Conservation (phyloP, 1,140 invertebrate species). For the Lerema accius region DNA sequence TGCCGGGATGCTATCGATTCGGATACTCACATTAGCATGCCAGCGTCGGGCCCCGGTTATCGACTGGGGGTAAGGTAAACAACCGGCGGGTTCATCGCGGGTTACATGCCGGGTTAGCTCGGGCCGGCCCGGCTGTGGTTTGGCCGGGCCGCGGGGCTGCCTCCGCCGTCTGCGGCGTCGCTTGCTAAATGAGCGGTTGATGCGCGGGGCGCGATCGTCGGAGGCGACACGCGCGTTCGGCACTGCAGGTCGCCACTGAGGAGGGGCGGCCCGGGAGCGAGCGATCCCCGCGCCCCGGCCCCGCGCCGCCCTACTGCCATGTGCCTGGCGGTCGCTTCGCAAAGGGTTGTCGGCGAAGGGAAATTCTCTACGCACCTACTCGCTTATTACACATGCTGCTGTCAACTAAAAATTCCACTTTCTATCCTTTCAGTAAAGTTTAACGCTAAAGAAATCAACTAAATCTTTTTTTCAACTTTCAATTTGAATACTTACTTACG, state of each 20-base stretch:
- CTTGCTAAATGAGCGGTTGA: constrained; percentile 70
- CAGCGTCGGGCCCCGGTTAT: constrained; percentile 72
- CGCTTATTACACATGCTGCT: neutral
- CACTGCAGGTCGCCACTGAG: constrained; percentile 79
- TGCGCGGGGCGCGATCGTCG: constrained; percentile 72
- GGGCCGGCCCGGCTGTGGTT: constrained; percentile 66
- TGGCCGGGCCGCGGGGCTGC: constrained; percentile 64
- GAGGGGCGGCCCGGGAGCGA: constrained; percentile 74
- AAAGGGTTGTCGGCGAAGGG: constrained; percentile 73
- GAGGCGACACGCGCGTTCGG: constrained; percentile 77
- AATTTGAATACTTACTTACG: neutral
- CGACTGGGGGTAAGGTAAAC: constrained; percentile 77
- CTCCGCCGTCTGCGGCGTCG: constrained; percentile 71
- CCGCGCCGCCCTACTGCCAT: constrained; percentile 61
- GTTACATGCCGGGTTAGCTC: constrained; percentile 65
- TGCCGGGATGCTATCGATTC: constrained; percentile 49
- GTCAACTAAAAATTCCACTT: neutral
- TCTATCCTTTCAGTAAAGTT: neutral
- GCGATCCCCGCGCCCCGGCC: constrained; percentile 46
- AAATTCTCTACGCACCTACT: constrained; percentile 43
- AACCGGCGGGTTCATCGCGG: constrained; percentile 64
- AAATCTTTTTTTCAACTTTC: neutral
- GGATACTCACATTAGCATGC: constrained; percentile 80
- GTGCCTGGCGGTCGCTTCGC: constrained; percentile 69
- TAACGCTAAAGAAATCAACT: neutral